phyloP scores from a whole-genome alignment of 2,797 vertebrate species.

The Fringilla coelebs region DNA sequence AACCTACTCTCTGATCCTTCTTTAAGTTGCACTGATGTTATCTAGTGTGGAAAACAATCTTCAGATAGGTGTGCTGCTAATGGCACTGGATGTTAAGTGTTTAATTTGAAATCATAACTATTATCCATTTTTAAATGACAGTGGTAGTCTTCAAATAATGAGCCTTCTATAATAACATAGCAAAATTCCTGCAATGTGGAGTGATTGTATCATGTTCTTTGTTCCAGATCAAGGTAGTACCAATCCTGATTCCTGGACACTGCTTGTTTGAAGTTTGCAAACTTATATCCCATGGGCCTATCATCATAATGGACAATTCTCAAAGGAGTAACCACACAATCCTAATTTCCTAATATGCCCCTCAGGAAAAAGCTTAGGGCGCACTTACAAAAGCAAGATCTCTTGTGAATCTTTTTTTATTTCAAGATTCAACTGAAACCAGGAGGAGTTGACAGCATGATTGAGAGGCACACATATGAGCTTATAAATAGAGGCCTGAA shows the following conservation, averaged over 20 bases:
- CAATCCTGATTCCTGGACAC: background rate
- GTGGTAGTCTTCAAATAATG: background rate
- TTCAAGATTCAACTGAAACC: background rate
- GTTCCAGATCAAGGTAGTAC: background rate
- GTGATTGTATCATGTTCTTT: background rate
- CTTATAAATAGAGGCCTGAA: constrained; percentile 29
- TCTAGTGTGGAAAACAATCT: background rate
- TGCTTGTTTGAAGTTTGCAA: background rate
- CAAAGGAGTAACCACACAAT: background rate
- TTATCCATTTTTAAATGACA: background rate
- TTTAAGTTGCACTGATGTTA: background rate
- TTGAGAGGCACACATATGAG: background rate
- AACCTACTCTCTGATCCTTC: background rate
- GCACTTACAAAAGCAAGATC: background rate
- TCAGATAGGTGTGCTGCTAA: background rate
- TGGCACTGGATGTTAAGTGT: background rate
- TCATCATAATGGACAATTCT: background rate
- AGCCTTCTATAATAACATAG: background rate
- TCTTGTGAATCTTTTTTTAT: constrained; percentile 5
- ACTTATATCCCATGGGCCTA: background rate
- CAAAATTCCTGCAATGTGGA: background rate
- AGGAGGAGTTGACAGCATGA: constrained; percentile 9
- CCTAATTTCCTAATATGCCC: background rate
- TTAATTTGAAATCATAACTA: background rate
- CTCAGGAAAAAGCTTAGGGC: background rate